Evolutionary conservation across 2,888 invertebrate species (phyloP).

Genomic region (Amphipoea lucens): DNA sequence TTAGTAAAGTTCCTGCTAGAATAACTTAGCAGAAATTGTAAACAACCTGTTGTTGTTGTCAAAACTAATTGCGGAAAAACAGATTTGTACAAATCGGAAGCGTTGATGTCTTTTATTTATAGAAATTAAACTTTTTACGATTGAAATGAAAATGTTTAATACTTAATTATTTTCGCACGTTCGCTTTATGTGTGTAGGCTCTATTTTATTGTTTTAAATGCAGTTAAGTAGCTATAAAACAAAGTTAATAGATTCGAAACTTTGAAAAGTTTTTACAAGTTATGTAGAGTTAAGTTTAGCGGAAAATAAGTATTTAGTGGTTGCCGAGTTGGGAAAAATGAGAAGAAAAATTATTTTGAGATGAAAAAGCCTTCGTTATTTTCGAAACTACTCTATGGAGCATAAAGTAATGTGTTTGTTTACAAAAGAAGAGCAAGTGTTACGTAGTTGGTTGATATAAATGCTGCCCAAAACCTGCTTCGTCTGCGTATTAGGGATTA

Average conservation of each 20-base stretch:
- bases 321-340: background rate
- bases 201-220: background rate
- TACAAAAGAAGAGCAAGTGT: slow-evolving; percentile 10
- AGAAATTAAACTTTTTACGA: slow-evolving; percentile 38
- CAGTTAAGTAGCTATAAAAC: background rate
- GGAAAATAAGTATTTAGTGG: background rate
- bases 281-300: background rate
- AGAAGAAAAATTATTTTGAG: background rate
- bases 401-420: background rate
- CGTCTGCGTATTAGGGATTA: slow-evolving; percentile 7
- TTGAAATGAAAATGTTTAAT: slow-evolving; percentile 18
- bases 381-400: background rate
- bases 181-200: background rate
- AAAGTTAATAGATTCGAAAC: background rate
- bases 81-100: slow-evolving; percentile 42
- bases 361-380: background rate
- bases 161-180: background rate
- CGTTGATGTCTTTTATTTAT: slow-evolving; percentile 81
- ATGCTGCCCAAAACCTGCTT: slow-evolving; percentile 31
- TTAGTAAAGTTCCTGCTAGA: slow-evolving; percentile 33
- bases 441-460: background rate
- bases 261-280: background rate
- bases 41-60: slow-evolving; percentile 39
- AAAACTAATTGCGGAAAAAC: slow-evolving; percentile 18
- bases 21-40: slow-evolving; percentile 28